Percentiles rank a stretch among this genome's conserved stretches.
Conservation (phyloP, 2,888 invertebrate genomes). For the Octonoba sinensis region DNA sequence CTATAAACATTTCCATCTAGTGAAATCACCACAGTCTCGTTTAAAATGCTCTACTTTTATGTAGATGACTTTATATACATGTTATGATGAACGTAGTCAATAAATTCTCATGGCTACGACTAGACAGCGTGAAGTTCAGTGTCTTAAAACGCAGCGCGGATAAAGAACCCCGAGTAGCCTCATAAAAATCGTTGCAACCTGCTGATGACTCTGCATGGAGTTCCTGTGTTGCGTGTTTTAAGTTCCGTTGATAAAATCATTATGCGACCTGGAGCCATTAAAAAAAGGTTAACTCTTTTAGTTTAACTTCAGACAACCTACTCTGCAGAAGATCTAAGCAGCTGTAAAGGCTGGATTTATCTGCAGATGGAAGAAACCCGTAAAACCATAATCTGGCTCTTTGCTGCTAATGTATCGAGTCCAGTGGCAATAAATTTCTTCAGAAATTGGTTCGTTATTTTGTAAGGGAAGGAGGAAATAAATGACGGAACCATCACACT, state of each 20-base stretch:
- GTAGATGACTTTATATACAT: too few species aligned
- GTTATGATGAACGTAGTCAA: too few species aligned
- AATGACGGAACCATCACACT: background rate
- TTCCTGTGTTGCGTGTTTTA: conserved; percentile 45
- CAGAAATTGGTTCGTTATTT: conserved; percentile 27
- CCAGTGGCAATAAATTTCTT: conserved; percentile 6
- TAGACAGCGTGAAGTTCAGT: too few species aligned
- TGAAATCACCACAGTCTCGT: too few species aligned
- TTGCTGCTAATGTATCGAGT: conserved; percentile 3
- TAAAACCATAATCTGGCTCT: conserved; percentile 3
- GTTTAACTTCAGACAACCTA: conserved; percentile 21
- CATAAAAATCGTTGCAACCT: conserved; percentile 38
- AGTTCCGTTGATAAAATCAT: conserved; percentile 47
- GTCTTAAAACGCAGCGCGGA: conserved; percentile 16
- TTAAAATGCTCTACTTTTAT: too few species aligned
- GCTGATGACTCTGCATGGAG: conserved; percentile 44
- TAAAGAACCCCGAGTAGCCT: conserved; percentile 29
- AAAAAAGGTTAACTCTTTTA: conserved; percentile 45
- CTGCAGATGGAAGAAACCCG: conserved; percentile 7
- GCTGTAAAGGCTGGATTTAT: conserved; percentile 6
- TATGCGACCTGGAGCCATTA: conserved; percentile 41
- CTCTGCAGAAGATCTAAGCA: conserved; percentile 9
- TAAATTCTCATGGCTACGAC: too few species aligned
- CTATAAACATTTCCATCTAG: too few species aligned
- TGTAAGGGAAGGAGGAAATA: background rate